Evolutionary conservation across 1,140 invertebrate genomes (phyloP).

Genomic region (Meloidogyne floridensis): DNA sequence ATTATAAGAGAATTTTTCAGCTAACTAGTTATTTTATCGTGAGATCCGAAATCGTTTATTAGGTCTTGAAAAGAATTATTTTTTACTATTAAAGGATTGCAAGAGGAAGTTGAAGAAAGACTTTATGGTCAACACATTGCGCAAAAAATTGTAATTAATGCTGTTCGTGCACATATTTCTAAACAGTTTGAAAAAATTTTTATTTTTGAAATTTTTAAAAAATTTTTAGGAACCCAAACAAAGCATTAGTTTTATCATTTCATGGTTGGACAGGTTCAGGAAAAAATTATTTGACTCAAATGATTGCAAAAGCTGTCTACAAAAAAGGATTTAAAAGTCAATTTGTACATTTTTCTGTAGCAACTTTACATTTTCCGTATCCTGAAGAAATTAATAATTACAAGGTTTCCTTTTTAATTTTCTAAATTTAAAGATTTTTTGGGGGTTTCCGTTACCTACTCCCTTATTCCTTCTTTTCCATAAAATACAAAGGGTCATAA

Average conservation of each 20-base stretch:
- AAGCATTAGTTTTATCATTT: constrained; percentile 68
- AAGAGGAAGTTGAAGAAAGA: constrained; percentile 50
- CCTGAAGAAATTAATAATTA: constrained; percentile 68
- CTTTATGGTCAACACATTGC: constrained; percentile 68
- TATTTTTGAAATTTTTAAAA: neutral
- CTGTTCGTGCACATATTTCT: constrained; percentile 63
- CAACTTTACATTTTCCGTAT: constrained; percentile 78
- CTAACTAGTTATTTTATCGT: no score
- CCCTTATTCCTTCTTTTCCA: no score
- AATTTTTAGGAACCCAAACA: constrained; percentile 58
- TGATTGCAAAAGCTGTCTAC: constrained; percentile 80
- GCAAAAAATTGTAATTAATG: constrained; percentile 52
- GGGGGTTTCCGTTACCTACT: no score
- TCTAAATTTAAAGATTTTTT: constrained; percentile 20
- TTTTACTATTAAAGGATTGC: constrained; percentile 45
- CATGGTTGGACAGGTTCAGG: constrained; percentile 71
- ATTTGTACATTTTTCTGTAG: constrained; percentile 80
- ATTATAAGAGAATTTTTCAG: no score
- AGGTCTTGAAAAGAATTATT: neutral
- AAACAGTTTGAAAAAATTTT: constrained; percentile 45
- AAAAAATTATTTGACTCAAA: constrained; percentile 82
- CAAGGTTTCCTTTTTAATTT: constrained; percentile 64
- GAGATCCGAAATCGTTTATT: neutral
- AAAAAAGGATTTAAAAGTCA: constrained; percentile 75
- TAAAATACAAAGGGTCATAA: no score